Evolutionary conservation across 2,888 invertebrate genomes (phyloP).

Genomic region (Caenorhabditis parvicauda): DNA sequence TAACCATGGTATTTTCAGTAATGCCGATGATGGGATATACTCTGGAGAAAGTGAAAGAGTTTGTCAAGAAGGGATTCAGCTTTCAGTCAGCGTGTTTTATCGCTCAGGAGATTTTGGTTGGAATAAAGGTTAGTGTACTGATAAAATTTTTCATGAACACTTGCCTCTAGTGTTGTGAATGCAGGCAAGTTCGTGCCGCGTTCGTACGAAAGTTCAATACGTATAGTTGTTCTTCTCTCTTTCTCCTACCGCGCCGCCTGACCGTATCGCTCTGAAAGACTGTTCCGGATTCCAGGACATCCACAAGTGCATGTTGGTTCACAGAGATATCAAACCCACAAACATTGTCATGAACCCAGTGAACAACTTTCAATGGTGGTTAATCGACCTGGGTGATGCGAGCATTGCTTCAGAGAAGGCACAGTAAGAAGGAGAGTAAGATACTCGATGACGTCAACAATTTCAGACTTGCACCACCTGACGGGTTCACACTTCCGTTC

Average conservation of each 20-base stretch:
- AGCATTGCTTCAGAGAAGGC: constrained; percentile 3
- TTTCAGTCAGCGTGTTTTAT: constrained; percentile 12
- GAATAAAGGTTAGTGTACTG: constrained; percentile 4
- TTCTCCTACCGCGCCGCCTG: too few relatives aligned
- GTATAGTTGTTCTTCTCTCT: too few relatives aligned
- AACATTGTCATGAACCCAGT: constrained; percentile 13
- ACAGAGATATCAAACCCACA: constrained; percentile 23
- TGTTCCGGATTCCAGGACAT: too few relatives aligned
- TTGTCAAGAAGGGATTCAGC: constrained; percentile 22
- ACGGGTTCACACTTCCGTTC: constrained; percentile 14
- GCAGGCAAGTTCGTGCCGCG: too few relatives aligned
- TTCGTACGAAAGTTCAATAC: too few relatives aligned
- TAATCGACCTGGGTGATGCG: constrained; percentile 21
- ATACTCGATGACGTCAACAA: neutral
- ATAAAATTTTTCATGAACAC: too few relatives aligned
- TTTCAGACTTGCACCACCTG: constrained; percentile 17
- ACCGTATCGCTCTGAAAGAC: too few relatives aligned
- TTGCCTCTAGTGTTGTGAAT: too few relatives aligned
- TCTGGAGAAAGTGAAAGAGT: constrained; percentile 22
- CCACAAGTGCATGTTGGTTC: constrained; percentile 12
- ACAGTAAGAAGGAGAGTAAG: neutral
- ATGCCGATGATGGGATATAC: constrained; percentile 12
- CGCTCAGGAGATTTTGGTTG: constrained; percentile 14
- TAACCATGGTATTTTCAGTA: constrained; percentile 19
- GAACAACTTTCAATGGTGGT: constrained; percentile 18